Conservation (phyloP, 2,888 invertebrate genomes). For the Cistogaster globosa region DNA sequence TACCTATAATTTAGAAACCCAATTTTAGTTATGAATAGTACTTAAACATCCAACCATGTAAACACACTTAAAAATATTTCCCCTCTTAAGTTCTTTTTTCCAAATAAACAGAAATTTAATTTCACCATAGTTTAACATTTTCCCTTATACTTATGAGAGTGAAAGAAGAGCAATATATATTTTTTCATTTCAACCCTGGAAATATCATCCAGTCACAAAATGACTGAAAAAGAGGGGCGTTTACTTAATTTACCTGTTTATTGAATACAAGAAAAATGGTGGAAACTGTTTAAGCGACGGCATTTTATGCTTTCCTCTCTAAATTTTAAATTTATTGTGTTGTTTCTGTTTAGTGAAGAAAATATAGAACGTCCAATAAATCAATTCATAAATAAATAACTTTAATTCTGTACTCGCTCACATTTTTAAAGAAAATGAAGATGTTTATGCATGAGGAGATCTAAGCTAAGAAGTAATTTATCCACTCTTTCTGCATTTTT, state of each 20-base stretch:
- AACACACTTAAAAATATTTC: not conserved
- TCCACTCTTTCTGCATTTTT: too few species aligned
- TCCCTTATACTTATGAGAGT: not conserved
- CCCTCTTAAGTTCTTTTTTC: not conserved
- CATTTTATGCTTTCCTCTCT: not conserved
- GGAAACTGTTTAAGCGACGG: slow-evolving; percentile 29
- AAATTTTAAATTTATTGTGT: not conserved
- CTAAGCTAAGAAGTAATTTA: too few species aligned
- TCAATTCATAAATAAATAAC: too few species aligned
- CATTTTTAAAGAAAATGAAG: too few species aligned
- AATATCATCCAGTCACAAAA: not conserved
- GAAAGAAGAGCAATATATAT: not conserved
- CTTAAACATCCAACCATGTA: too few species aligned
- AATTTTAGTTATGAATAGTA: too few species aligned
- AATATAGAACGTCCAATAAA: too few species aligned
- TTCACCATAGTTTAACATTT: slow-evolving; percentile 1
- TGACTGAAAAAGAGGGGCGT: slow-evolving; percentile 10
- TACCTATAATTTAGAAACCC: too few species aligned
- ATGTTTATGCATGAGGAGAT: too few species aligned
- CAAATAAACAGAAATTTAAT: not conserved
- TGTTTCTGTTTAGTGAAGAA: too few species aligned
- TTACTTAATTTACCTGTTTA: slow-evolving; percentile 1
- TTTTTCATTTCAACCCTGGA: slow-evolving; percentile 36
- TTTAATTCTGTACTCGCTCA: too few species aligned
- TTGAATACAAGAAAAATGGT: slow-evolving; percentile 29